Percentiles rank a stretch among this genome's conserved stretches.
These are phyloP conservation scores for Aelia acuminata DNA, from an alignment of 2,888 invertebrate genomes.

Conservation along the genomic window DNA sequence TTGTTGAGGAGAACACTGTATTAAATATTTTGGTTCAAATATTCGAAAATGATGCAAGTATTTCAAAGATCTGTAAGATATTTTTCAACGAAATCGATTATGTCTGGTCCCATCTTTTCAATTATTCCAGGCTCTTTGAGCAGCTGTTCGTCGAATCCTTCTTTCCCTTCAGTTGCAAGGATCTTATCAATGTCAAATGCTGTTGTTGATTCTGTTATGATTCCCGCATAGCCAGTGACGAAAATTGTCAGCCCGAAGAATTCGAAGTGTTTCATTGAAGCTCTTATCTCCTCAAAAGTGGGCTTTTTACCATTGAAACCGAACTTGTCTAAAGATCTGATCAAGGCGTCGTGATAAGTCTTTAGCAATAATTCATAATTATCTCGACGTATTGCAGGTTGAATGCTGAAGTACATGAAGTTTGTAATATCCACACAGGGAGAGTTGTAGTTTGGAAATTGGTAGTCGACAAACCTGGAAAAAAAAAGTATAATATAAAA, in stretches of 20 bases:
- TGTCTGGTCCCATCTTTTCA: background rate
- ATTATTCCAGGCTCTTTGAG: background rate
- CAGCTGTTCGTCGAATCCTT: background rate
- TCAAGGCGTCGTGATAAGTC: background rate
- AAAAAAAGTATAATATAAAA: background rate
- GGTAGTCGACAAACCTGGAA: slow-evolving; percentile 1
- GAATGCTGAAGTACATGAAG: background rate
- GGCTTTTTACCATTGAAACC: background rate
- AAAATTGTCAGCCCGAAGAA: background rate
- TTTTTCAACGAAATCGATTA: background rate
- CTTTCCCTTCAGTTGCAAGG: background rate
- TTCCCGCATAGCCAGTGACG: background rate
- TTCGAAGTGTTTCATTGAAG: background rate
- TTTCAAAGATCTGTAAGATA: background rate
- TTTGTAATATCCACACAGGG: no score
- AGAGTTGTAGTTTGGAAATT: no score
- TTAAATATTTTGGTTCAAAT: no score
- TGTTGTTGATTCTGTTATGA: background rate
- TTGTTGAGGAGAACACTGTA: no score
- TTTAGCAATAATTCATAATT: background rate
- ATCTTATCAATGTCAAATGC: background rate
- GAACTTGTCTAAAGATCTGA: background rate
- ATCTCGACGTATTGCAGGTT: background rate
- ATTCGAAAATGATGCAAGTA: no score
- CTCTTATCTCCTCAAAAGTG: background rate